Evolutionary conservation across 2,888 invertebrate species (phyloP).

Genomic region (Syrphus vitripennis): DNA sequence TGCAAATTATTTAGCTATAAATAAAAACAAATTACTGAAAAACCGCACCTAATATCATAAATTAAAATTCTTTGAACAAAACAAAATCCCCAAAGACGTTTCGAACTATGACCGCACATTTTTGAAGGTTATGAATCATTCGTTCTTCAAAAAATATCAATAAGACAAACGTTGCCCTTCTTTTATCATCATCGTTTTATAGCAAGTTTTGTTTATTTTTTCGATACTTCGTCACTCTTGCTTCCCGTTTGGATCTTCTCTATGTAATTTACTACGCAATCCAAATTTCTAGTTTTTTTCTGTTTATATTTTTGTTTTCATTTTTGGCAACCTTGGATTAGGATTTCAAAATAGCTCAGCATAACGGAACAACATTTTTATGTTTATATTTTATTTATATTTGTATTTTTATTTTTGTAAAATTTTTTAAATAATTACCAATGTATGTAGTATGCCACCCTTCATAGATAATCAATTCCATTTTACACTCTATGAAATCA

Average conservation of each 20-base stretch:
- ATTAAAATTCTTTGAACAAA: neutral
- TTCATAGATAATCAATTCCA: neutral
- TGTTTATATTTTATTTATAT: neutral
- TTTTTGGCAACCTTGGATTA: constrained; percentile 54
- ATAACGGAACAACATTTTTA: constrained; percentile 1
- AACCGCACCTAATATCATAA: neutral
- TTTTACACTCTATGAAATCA: constrained; percentile 45
- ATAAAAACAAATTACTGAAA: neutral
- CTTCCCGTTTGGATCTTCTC: neutral
- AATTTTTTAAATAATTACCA: neutral
- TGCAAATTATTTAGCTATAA: neutral
- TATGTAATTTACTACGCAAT: neutral
- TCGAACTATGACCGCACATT: neutral
- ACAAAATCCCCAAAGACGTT: neutral
- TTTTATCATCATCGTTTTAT: neutral
- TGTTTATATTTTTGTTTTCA: constrained; percentile 1
- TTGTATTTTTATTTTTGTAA: neutral
- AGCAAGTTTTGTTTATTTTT: neutral
- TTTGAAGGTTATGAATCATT: neutral
- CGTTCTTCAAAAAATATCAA: neutral
- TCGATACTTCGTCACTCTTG: neutral
- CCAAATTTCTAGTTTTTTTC: neutral
- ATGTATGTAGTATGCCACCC: neutral
- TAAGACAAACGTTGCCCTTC: neutral
- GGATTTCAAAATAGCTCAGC: constrained; percentile 46